Conservation (phyloP, 2,113 vertebrate species). For the Marmota monax region DNA sequence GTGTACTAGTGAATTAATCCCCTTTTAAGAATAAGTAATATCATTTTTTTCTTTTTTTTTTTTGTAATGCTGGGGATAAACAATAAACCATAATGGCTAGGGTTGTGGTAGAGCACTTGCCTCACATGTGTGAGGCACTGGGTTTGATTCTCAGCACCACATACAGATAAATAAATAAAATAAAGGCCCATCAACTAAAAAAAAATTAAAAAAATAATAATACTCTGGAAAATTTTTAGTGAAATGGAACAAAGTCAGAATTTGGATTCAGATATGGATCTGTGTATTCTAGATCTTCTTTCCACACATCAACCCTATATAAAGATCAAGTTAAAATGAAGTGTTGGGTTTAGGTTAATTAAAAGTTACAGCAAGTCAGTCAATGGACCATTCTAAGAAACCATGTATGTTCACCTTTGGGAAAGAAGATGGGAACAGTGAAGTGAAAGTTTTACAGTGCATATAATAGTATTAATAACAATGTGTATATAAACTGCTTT, state of each 20-base stretch:
- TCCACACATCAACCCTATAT: neutral
- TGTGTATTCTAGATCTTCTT: neutral
- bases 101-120: no score
- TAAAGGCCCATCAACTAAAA: no score
- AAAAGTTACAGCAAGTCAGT: slow-evolving; percentile 38
- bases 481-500: neutral
- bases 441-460: neutral
- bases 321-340: slow-evolving; percentile 13
- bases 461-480: neutral
- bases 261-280: neutral
- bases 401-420: neutral
- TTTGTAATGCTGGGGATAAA: no score
- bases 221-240: neutral
- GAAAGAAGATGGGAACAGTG: neutral
- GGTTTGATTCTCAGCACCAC: no score
- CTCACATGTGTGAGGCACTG: no score
- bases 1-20: slow-evolving; percentile 4
- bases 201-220: no score
- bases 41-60: no score
- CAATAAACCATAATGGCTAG: no score
- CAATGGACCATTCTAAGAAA: slow-evolving; percentile 45
- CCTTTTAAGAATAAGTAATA: slow-evolving; percentile 6
- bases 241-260: slow-evolving; percentile 24
- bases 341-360: slow-evolving; percentile 7
- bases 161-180: no score